Percentiles rank a stretch among this genome's conserved stretches.
These are phyloP conservation scores for Nestor notabilis DNA, from an alignment of 2,113 vertebrate genomes.

Conservation along the genomic window DNA sequence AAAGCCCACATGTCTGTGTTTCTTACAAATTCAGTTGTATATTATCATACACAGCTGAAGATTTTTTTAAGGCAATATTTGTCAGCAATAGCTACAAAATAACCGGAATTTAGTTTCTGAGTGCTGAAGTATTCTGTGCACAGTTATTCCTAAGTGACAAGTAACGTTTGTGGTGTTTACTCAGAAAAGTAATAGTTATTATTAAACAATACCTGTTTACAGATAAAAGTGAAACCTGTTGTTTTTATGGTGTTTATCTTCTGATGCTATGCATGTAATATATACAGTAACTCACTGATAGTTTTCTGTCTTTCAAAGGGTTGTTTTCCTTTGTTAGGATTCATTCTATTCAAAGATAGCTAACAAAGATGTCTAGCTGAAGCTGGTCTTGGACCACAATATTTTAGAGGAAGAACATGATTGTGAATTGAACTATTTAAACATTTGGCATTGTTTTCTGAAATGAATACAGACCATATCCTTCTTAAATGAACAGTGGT, in stretches of 20 bases:
- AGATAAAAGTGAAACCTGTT: slow-evolving; percentile 1
- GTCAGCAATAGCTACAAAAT: slow-evolving; percentile 23
- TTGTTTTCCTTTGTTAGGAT: not conserved
- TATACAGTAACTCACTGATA: slow-evolving; percentile 20
- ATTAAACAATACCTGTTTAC: not conserved
- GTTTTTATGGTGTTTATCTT: not conserved
- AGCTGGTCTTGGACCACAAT: not conserved
- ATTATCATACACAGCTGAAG: not conserved
- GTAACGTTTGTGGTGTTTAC: slow-evolving; percentile 1
- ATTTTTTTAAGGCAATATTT: slow-evolving; percentile 49
- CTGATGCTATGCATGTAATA: slow-evolving; percentile 11
- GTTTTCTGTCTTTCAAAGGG: not conserved
- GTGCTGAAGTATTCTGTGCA: not conserved
- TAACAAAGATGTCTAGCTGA: not conserved
- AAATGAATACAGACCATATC: not conserved
- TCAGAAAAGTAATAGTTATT: slow-evolving; percentile 1
- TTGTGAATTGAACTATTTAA: not conserved
- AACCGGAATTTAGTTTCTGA: not conserved
- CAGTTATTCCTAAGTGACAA: not conserved
- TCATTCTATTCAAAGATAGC: not conserved
- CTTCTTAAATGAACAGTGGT: not conserved
- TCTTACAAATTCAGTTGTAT: not conserved
- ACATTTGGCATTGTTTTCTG: not conserved
- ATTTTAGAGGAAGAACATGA: not conserved
- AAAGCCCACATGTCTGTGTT: not conserved